Evolutionary conservation across 2,113 vertebrate genomes (phyloP), one percentile per base, ranked within the genome.

Genomic region (Amblyornis subalaris): DNA sequence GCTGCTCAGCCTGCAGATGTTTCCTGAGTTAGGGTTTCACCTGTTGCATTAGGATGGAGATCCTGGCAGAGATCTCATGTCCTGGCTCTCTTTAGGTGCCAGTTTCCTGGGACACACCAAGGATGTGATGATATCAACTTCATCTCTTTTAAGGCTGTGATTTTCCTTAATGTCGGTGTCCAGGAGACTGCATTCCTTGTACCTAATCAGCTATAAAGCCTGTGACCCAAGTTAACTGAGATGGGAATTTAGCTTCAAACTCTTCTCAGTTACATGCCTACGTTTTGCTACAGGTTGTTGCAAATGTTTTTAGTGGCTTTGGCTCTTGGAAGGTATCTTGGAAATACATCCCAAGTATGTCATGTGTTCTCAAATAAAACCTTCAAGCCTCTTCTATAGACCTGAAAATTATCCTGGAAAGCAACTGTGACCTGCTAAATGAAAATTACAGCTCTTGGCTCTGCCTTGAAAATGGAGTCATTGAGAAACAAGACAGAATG

Each of bases 381-480:
- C n/a, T 64, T 89, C 57, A 65, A 18, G 36, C 12, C 22, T 64
- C n/a, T 69, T 89, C 78, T 85, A 8, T 6, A 87, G 75, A 84
- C 47, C 14, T 84, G 69, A 86, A 96, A 94, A 91, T 74, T 2
- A 71, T 6, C 44, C 65, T 85, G 78, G 88, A 94, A 96, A 93
- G 36, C 17, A 58, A 38, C 44, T 44, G 28, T 89, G 64, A 75
- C 66, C 36, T 66, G 35, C 50, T 81, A 86, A 93, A 93, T 79
- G 60, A 73, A 88, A 93, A 90, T 64, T 81, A 74, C 61, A 89
- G 66, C 53, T 94, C 55, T 89, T 92, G 77, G 71, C 36, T 36
- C 47, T 80, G 40, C 14, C 35, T 77, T 69, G 35, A 66, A 89
- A 66, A 77, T 40, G 33, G 60, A 38, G 35, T 89, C 2, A 1